These are phyloP conservation scores for Forbesichthys agassizii DNA, from an alignment of 2,113 vertebrate genomes.

Conservation along the genomic window DNA sequence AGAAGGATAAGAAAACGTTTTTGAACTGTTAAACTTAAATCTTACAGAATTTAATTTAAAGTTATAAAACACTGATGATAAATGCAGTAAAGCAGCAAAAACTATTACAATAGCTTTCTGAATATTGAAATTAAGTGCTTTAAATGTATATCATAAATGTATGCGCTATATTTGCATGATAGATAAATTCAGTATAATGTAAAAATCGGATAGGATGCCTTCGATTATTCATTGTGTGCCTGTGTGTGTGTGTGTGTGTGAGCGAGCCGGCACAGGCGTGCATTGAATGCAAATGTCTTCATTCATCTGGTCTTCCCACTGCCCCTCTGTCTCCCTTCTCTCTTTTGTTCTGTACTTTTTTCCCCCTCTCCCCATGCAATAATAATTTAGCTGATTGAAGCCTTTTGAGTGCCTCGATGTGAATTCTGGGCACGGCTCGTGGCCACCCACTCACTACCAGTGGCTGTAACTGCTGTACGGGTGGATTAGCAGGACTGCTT, in stretches of 20 bases:
- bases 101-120: no score
- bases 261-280: background rate
- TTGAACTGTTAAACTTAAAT: no score
- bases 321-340: background rate
- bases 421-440: constrained; percentile 28
- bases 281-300: constrained; percentile 44
- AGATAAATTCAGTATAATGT: no score
- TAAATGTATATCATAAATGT: no score
- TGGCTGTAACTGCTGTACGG: constrained; percentile 23
- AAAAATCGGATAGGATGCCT: background rate
- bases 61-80: no score
- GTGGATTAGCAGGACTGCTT: constrained; percentile 25
- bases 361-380: constrained; percentile 28
- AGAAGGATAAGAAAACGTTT: no score
- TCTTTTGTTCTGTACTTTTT: constrained; percentile 1
- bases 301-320: constrained; percentile 31
- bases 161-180: no score
- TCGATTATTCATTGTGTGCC: constrained; percentile 25
- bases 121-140: no score
- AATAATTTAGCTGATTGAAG: constrained; percentile 28
- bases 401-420: constrained; percentile 54
- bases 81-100: no score
- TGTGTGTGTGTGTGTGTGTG: background rate
- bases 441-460: constrained; percentile 44
- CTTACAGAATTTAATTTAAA: no score